phyloP scores from a whole-genome alignment of 2,113 vertebrate genomes.

The Mormyrus lacerda region DNA sequence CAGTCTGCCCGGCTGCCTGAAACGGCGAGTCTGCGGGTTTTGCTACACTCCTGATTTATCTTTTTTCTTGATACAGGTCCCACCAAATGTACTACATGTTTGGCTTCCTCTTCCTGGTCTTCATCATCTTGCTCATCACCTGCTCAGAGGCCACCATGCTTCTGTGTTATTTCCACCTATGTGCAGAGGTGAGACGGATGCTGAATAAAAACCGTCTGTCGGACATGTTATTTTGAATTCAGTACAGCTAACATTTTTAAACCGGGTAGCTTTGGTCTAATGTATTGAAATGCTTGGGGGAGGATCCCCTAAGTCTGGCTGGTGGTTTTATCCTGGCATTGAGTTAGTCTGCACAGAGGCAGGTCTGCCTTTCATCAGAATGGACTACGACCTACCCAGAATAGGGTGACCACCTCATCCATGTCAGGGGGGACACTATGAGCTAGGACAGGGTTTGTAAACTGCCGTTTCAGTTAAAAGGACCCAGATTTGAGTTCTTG shows the following conservation, averaged over 20 bases:
- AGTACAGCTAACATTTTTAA: not conserved
- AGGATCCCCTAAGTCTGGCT: not conserved
- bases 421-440: not conserved
- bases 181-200: constrained; percentile 79
- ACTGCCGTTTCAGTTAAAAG: not conserved
- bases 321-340: not conserved
- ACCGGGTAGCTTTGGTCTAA: not conserved
- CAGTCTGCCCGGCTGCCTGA: not conserved
- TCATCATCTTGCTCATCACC: constrained; percentile 96
- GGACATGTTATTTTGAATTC: not conserved
- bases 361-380: not conserved
- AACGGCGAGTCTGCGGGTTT: not conserved
- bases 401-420: not conserved
- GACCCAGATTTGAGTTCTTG: too few species aligned
- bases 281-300: not conserved
- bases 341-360: not conserved
- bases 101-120: constrained; percentile 97
- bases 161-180: constrained; percentile 97
- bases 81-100: constrained; percentile 99
- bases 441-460: not conserved
- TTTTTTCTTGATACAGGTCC: constrained; percentile 64
- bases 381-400: not conserved
- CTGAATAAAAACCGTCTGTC: not conserved
- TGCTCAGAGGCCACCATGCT: constrained; percentile 97
- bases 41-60: not conserved